Conservation (phyloP, 2,113 vertebrate species). For the Ursus arctos region DNA sequence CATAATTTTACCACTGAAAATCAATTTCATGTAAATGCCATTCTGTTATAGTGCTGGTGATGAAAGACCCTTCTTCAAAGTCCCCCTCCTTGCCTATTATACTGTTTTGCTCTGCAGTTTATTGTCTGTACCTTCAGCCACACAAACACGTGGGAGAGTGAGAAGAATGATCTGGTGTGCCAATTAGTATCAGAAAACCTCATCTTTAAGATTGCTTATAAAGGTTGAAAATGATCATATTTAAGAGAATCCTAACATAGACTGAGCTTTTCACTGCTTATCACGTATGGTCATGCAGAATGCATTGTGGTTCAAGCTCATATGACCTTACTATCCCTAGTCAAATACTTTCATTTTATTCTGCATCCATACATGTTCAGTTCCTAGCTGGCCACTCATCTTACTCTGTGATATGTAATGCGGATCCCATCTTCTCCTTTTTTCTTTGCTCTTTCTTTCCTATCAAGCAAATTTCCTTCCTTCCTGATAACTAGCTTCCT, state of each 20-base stretch:
- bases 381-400: neutral
- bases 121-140: conserved; percentile 75
- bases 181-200: conserved; percentile 65
- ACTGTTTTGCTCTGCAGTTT: conserved; percentile 74
- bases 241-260: conserved; percentile 22
- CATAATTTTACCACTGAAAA: conserved; percentile 82
- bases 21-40: conserved; percentile 83
- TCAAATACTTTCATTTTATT: conserved; percentile 51
- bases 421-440: neutral
- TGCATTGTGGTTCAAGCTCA: neutral
- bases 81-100: conserved; percentile 60
- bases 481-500: neutral
- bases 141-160: conserved; percentile 47
- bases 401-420: neutral
- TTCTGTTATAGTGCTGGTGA: conserved; percentile 64
- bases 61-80: conserved; percentile 64
- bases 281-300: neutral
- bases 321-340: neutral
- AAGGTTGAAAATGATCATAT: conserved; percentile 71
- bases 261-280: neutral
- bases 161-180: conserved; percentile 62
- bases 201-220: conserved; percentile 40
- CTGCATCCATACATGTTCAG: neutral
- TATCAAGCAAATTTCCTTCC: neutral
- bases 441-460: neutral